A percentile compares a stretch with the other conserved stretches of the same genome.
These are phyloP conservation scores for Ryuthela nishihirai DNA, from an alignment of 2,888 invertebrate species.

Conservation along the genomic window DNA sequence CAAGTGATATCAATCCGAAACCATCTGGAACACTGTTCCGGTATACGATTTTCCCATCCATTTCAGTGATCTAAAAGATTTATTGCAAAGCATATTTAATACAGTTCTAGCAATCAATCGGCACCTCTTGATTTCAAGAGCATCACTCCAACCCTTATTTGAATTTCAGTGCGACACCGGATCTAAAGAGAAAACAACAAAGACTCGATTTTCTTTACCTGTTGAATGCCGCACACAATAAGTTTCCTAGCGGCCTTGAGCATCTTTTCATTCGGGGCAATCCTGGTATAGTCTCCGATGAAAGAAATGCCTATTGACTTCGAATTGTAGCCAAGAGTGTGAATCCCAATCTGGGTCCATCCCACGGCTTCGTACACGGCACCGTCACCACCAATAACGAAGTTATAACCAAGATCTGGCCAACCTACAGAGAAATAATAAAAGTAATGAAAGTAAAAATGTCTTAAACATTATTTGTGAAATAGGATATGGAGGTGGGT, in stretches of 20 bases:
- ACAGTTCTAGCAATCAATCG: not conserved
- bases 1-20: too few species aligned
- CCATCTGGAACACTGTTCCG: too few species aligned
- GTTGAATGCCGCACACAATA: conserved; percentile 14
- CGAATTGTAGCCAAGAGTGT: conserved; percentile 41
- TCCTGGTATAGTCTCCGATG: conserved; percentile 9
- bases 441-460: too few species aligned
- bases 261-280: conserved; percentile 6
- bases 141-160: too few species aligned
- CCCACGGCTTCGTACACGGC: conserved; percentile 46
- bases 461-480: too few species aligned
- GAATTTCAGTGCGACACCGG: too few species aligned
- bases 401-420: conserved; percentile 43
- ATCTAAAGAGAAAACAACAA: not conserved
- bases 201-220: too few species aligned
- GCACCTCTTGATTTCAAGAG: too few species aligned
- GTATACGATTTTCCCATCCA: too few species aligned
- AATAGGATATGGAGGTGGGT: too few species aligned
- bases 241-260: conserved; percentile 6
- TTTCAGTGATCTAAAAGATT: too few species aligned
- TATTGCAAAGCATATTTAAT: not conserved
- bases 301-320: conserved; percentile 25
- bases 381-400: conserved; percentile 47
- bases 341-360: conserved; percentile 46
- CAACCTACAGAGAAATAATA: too few species aligned